Percentiles rank a stretch among this genome's conserved stretches.
Conservation (phyloP, 2,113 vertebrate genomes). For the Melanerpes aurifrons region DNA sequence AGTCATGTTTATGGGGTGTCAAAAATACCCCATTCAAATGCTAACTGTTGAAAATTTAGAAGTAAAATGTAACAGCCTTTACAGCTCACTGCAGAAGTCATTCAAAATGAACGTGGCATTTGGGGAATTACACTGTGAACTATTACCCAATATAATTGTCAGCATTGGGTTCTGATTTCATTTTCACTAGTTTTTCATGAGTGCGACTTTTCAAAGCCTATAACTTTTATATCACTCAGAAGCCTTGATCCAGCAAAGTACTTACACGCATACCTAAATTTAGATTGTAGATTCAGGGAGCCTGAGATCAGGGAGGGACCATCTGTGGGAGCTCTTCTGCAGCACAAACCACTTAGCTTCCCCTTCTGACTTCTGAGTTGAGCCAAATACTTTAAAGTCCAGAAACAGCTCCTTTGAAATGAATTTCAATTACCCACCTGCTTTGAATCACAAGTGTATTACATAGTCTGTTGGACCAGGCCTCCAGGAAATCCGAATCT, state of each 20-base stretch:
- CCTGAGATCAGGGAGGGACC: constrained; percentile 55
- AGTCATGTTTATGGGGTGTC: constrained; percentile 41
- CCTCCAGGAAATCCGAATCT: constrained; percentile 56
- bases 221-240: constrained; percentile 36
- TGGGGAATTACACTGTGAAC: constrained; percentile 29
- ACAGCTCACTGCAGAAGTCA: constrained; percentile 28
- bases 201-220: constrained; percentile 41
- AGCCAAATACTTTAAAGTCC: constrained; percentile 65
- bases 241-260: constrained; percentile 52
- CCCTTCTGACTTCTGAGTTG: constrained; percentile 54
- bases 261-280: constrained; percentile 46
- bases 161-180: background rate
- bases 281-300: constrained; percentile 55
- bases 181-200: constrained; percentile 44
- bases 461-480: constrained; percentile 46
- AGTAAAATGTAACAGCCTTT: constrained; percentile 29
- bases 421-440: constrained; percentile 59
- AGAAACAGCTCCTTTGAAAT: constrained; percentile 53
- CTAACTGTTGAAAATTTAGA: constrained; percentile 31
- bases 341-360: constrained; percentile 48
- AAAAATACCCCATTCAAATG: constrained; percentile 34
- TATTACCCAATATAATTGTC: constrained; percentile 43
- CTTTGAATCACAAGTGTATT: constrained; percentile 64
- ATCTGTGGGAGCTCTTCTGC: constrained; percentile 54
- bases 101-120: constrained; percentile 15